These are phyloP conservation scores for Nicator chloris DNA, from an alignment of 2,113 vertebrate species.

Conservation along the genomic window DNA sequence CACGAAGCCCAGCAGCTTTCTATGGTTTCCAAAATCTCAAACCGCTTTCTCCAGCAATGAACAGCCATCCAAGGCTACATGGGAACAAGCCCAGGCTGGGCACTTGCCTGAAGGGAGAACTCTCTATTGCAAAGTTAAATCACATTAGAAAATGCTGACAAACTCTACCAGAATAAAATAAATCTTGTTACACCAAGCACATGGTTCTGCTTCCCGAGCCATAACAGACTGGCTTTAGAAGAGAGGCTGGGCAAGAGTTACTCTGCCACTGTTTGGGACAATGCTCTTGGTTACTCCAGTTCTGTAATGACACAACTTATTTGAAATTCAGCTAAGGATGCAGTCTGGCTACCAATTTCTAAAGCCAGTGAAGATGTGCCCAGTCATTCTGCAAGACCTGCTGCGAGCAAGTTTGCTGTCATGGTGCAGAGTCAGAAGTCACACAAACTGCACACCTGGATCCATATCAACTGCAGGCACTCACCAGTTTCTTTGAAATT, in stretches of 20 bases:
- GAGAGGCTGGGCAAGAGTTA: not conserved
- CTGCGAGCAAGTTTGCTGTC: fast-evolving
- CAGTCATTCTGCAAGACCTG: not conserved
- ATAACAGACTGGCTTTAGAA: fast-evolving
- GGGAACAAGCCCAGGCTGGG: not conserved
- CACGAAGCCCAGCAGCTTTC: not conserved
- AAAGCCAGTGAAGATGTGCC: not conserved
- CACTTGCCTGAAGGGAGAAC: not conserved
- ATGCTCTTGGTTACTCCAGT: not conserved
- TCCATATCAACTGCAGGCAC: fast-evolving
- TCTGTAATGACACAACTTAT: not conserved
- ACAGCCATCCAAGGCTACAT: fast-evolving
- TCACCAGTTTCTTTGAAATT: not conserved
- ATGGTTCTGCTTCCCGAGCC: not conserved
- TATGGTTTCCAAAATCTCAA: not conserved
- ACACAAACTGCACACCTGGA: not conserved
- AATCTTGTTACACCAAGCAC: not conserved
- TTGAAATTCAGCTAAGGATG: not conserved
- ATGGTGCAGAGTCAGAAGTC: fast-evolving
- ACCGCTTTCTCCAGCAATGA: not conserved
- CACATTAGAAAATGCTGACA: not conserved
- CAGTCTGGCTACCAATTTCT: not conserved
- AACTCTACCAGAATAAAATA: not conserved
- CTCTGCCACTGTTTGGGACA: not conserved
- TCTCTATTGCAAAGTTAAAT: not conserved